Conservation (phyloP, 2,797 vertebrate genomes). For the Bovichtus variegatus region DNA sequence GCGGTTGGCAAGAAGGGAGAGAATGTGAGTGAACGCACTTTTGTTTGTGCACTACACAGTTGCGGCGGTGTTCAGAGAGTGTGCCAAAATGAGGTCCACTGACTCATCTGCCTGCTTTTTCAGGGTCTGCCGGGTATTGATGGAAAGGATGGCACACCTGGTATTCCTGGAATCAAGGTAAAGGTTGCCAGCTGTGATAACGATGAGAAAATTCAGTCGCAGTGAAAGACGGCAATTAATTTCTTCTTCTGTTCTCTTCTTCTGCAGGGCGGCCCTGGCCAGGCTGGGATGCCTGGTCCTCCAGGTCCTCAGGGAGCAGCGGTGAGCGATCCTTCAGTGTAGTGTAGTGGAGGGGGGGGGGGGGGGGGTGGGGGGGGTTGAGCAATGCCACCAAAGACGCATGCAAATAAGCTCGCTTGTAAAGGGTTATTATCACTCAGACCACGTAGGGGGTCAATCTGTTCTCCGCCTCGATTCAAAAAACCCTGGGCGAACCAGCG, state of each 20-base stretch:
- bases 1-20: conserved; percentile 93
- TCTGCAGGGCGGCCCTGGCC: conserved; percentile 89
- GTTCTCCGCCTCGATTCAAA: conserved; percentile 43
- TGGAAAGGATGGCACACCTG: conserved; percentile 95
- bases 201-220: conserved; percentile 34
- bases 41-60: conserved; percentile 34
- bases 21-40: conserved; percentile 86
- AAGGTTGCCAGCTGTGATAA: conserved; percentile 32
- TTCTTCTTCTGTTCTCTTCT: conserved; percentile 37
- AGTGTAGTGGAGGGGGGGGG: too few relatives aligned
- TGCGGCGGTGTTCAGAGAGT: conserved; percentile 14
- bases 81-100: conserved; percentile 55
- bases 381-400: background rate
- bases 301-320: conserved; percentile 92
- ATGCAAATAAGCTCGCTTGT: conserved; percentile 39
- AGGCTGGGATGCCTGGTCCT: conserved; percentile 88
- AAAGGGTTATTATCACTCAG: conserved; percentile 54
- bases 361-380: background rate
- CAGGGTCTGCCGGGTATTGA: conserved; percentile 97
- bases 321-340: conserved; percentile 84
- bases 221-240: conserved; percentile 30
- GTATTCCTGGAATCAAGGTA: conserved; percentile 94
- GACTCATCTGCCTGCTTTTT: conserved; percentile 56
- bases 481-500: conserved; percentile 20
- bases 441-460: conserved; percentile 56